phyloP scores from a whole-genome alignment of 2,888 invertebrate genomes.

The Heliconius aoede region DNA sequence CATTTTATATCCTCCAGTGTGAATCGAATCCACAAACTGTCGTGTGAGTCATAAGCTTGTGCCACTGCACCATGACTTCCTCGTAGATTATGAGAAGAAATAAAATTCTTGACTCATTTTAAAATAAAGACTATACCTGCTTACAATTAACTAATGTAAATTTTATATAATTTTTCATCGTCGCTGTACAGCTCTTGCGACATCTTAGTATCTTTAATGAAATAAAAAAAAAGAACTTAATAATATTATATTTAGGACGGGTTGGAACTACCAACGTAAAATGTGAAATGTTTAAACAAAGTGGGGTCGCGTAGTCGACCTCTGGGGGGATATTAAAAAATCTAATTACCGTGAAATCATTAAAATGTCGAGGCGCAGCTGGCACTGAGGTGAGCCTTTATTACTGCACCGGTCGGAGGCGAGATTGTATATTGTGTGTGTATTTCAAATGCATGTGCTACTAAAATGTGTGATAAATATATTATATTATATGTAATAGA shows the following conservation, averaged over 20 bases:
- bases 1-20: no score
- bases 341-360: constrained; percentile 66
- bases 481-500: no score
- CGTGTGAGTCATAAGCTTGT: no score
- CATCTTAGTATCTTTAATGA: neutral
- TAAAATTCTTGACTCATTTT: neutral
- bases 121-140: neutral
- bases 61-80: no score
- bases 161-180: constrained; percentile 2
- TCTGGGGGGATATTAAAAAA: constrained; percentile 65
- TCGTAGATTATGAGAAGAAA: neutral
- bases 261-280: constrained; percentile 33
- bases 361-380: constrained; percentile 58
- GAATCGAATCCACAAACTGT: no score
- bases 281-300: constrained; percentile 53
- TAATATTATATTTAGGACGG: constrained; percentile 27
- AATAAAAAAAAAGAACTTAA: constrained; percentile 9
- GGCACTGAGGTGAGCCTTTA: constrained; percentile 43
- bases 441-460: neutral
- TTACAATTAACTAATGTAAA: neutral
- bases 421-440: constrained; percentile 3
- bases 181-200: neutral
- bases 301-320: constrained; percentile 60
- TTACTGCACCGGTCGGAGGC: constrained; percentile 33
- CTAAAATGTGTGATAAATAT: no score